Evolutionary conservation across 2,113 vertebrate species (phyloP).

Genomic region (Pseudolaguvia tuberculata): DNA sequence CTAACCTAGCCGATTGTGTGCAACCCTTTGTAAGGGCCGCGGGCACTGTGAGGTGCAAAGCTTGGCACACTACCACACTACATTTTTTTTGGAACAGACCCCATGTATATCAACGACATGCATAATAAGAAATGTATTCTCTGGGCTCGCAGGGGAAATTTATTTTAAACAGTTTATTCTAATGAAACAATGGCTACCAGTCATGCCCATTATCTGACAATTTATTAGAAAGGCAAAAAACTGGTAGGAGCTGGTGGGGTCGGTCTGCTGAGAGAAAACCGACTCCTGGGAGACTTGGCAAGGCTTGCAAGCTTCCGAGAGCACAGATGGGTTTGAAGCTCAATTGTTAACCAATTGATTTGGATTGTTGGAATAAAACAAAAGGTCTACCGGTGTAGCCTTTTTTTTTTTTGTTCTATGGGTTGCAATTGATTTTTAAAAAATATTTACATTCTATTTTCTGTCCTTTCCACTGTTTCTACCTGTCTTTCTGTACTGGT

Average conservation of each 20-base stretch:
- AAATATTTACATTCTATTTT: background rate
- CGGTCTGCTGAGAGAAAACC: constrained; percentile 53
- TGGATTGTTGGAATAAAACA: constrained; percentile 41
- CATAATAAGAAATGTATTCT: constrained; percentile 88
- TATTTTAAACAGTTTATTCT: constrained; percentile 89
- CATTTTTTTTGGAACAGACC: constrained; percentile 73
- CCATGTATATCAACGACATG: constrained; percentile 79
- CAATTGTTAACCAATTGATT: constrained; percentile 32
- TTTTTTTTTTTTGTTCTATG: background rate
- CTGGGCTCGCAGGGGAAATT: constrained; percentile 82
- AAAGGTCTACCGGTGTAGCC: constrained; percentile 23
- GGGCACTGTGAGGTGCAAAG: constrained; percentile 77
- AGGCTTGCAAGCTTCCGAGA: constrained; percentile 26
- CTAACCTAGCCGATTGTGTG: constrained; percentile 86
- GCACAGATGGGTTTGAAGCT: constrained; percentile 50
- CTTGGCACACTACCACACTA: constrained; percentile 82
- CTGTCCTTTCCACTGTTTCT: background rate
- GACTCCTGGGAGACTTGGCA: constrained; percentile 48
- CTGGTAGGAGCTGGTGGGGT: constrained; percentile 56
- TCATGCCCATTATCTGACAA: constrained; percentile 78
- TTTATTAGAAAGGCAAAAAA: constrained; percentile 69
- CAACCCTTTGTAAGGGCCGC: constrained; percentile 80
- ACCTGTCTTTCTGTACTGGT: background rate
- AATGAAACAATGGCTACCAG: constrained; percentile 78
- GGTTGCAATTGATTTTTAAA: background rate